Evolutionary conservation across 2,797 vertebrate species (phyloP), one percentile per base, ranked within the genome.

Genomic region (Notolabrus celidotus): DNA sequence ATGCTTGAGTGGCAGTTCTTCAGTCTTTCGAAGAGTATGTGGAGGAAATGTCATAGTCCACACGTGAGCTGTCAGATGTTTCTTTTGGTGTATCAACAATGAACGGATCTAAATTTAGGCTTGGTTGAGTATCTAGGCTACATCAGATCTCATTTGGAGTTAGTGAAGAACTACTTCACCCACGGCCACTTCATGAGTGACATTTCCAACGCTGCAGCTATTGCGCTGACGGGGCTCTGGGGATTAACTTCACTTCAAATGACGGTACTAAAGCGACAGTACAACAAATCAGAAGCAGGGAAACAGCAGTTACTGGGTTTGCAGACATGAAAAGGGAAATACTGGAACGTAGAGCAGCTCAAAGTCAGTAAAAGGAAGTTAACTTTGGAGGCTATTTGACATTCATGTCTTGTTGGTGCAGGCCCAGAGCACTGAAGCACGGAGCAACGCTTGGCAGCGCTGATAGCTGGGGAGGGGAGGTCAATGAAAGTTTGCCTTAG

Each of bases 351-450:
- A 52, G 7, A 19, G 78, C 10, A 1, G 22, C 67, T 78, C 53
- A 77, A 46, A 80, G 63, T 78, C 60, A 22, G 71, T 58, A 43
- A 68, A 33, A 52, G 27, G 47, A 82, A 77, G 80, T 79, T 36
- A 61, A 83, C 68, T 77, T 72, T 25, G 45, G 57, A 80, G 68
- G 72, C 70, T 82, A 8, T 79, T 86, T 88, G 86, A 85, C 79
- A 88, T 88, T 87, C 84, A 79, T 49, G 79, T 88, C 85, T 77
- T 88, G 89, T 88, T 86, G 61, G 67, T 74, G 73, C 87, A 88
- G 65, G 83, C 85, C 74, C 79, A 46, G 80, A 77, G 83, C 80
- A 52, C 56, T 56, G 80, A 80, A 63, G 86, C 70, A 75, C 16
- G 22, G 55, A 79, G 81, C 65, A 71, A 63, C 6, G 67, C 70